Conservation (phyloP, 2,888 invertebrate species). For the Amphipyra tragopoginis region DNA sequence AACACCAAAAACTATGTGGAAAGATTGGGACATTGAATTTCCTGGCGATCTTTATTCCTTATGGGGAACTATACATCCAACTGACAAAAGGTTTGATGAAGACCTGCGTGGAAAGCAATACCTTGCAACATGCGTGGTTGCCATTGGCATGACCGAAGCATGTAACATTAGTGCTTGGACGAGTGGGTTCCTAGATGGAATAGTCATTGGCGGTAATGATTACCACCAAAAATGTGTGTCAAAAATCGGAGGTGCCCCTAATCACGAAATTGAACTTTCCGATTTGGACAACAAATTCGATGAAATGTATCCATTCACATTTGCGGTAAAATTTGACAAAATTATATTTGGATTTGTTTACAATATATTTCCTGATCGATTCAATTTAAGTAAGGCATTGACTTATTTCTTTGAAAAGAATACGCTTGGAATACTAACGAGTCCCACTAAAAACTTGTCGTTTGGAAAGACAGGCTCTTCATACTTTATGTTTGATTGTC, state of each 20-base stretch:
- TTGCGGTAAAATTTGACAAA: constrained; percentile 89
- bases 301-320: constrained; percentile 89
- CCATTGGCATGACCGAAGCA: constrained; percentile 89
- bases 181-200: constrained; percentile 90
- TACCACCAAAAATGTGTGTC: constrained; percentile 88
- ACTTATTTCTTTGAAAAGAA: constrained; percentile 90
- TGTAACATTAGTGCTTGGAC: constrained; percentile 92
- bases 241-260: constrained; percentile 78
- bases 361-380: constrained; percentile 86
- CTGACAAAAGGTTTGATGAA: constrained; percentile 88
- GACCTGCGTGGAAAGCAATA: constrained; percentile 91
- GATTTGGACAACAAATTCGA: constrained; percentile 89
- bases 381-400: constrained; percentile 91
- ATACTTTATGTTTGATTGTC: constrained; percentile 92
- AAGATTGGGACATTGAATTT: constrained; percentile 92
- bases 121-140: constrained; percentile 90
- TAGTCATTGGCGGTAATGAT: constrained; percentile 89
- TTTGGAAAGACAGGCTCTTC: constrained; percentile 88
- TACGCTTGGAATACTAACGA: constrained; percentile 88
- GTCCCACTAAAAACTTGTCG: constrained; percentile 86
- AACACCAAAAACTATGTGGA: constrained; percentile 87
- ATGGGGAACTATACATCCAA: constrained; percentile 92
- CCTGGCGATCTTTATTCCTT: constrained; percentile 92
- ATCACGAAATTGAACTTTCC: constrained; percentile 90
- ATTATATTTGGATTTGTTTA: constrained; percentile 91